Evolutionary conservation across 2,113 vertebrate genomes (phyloP).

Genomic region (Trematocara macrostoma): DNA sequence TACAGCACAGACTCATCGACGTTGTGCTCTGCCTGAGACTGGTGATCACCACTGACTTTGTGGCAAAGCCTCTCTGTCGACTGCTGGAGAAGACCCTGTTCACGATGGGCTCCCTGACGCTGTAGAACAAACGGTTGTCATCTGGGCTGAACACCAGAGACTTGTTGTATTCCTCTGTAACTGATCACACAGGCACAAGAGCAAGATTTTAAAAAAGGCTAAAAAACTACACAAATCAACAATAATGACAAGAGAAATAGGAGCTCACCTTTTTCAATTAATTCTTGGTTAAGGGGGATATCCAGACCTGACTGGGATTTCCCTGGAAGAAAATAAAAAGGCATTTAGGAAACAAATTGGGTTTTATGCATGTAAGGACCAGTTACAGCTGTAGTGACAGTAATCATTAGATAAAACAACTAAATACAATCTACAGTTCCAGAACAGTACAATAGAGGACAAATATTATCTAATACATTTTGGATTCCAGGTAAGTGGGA

Average conservation of each 20-base stretch:
- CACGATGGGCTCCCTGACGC: conserved; percentile 91
- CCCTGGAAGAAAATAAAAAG: conserved; percentile 61
- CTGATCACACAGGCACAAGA: conserved; percentile 26
- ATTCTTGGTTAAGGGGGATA: conserved; percentile 73
- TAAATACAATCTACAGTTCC: not conserved
- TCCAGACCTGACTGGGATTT: conserved; percentile 73
- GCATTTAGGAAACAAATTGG: not conserved
- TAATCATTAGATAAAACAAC: not conserved
- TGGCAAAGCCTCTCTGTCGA: conserved; percentile 87
- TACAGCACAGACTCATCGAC: not conserved
- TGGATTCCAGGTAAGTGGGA: not conserved
- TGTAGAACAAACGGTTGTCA: conserved; percentile 89
- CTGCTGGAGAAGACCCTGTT: conserved; percentile 93
- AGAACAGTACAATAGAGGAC: not conserved
- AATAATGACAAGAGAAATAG: not conserved
- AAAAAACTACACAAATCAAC: not conserved
- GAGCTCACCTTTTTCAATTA: conserved; percentile 80
- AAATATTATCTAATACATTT: not conserved
- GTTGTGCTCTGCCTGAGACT: not conserved
- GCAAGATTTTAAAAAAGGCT: not conserved
- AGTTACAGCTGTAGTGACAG: not conserved
- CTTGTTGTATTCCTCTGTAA: conserved; percentile 88
- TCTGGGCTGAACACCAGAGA: conserved; percentile 89
- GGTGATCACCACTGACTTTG: conserved; percentile 75
- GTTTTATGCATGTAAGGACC: not conserved